Conservation (phyloP, 2,888 invertebrate genomes). For the Chelonus formosanus region DNA sequence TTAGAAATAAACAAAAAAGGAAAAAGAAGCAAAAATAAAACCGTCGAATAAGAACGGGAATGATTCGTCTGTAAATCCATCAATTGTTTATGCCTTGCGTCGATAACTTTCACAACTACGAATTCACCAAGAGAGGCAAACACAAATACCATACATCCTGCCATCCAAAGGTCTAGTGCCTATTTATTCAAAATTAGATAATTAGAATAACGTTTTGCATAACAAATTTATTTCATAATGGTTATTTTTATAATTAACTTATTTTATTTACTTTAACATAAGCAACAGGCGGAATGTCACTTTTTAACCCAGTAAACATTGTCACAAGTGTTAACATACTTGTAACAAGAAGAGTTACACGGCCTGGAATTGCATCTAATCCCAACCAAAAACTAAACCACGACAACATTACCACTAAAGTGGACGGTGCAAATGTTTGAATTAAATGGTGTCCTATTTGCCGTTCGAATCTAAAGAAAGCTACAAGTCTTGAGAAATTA, state of each 20-base stretch:
- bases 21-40: conserved; percentile 32
- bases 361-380: conserved; percentile 83
- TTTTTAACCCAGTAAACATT: conserved; percentile 84
- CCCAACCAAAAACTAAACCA: conserved; percentile 91
- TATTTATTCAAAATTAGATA: conserved; percentile 50
- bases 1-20: conserved; percentile 8
- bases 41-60: conserved; percentile 51
- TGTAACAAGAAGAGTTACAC: conserved; percentile 82
- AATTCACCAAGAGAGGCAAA: conserved; percentile 86
- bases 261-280: conserved; percentile 77
- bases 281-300: conserved; percentile 86
- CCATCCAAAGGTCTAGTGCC: conserved; percentile 90
- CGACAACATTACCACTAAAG: conserved; percentile 82
- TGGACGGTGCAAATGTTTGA: conserved; percentile 86
- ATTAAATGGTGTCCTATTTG: conserved; percentile 87
- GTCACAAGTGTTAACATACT: conserved; percentile 86
- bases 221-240: neutral
- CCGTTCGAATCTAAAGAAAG: conserved; percentile 82
- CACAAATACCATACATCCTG: conserved; percentile 87
- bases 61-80: conserved; percentile 47
- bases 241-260: neutral
- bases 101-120: conserved; percentile 82
- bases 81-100: conserved; percentile 75
- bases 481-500: conserved; percentile 81
- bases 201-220: neutral